A percentile compares a stretch with the other conserved stretches of the same genome.
Evolutionary conservation across 2,888 invertebrate species (phyloP).

Genomic region (Dromius quadrimaculatus): DNA sequence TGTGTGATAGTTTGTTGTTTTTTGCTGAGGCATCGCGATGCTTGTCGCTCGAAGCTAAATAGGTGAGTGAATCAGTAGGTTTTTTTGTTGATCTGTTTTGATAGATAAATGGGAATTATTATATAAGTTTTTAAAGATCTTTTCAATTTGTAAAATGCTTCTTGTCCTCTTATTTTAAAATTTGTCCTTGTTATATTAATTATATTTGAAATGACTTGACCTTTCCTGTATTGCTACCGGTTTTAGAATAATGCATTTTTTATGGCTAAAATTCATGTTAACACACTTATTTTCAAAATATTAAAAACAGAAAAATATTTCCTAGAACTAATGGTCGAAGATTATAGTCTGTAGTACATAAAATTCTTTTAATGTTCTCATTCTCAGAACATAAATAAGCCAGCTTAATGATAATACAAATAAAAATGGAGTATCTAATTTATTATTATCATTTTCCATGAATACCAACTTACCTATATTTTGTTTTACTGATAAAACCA

Average conservation of each 20-base stretch:
- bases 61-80: slow-evolving; percentile 25
- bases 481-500: too few relatives aligned
- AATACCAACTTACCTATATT: too few relatives aligned
- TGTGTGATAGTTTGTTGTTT: slow-evolving; percentile 42
- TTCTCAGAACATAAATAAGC: too few relatives aligned
- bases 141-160: slow-evolving; percentile 3
- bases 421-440: too few relatives aligned
- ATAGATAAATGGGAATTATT: neutral
- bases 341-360: too few relatives aligned
- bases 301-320: too few relatives aligned
- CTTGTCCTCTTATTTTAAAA: slow-evolving; percentile 13
- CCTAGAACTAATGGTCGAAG: too few relatives aligned
- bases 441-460: too few relatives aligned
- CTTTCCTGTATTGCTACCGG: slow-evolving; percentile 14
- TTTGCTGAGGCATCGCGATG: slow-evolving; percentile 7
- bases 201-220: slow-evolving; percentile 38
- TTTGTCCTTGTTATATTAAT: slow-evolving; percentile 34
- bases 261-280: neutral
- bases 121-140: neutral
- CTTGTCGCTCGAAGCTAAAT: slow-evolving; percentile 24
- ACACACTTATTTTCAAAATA: neutral
- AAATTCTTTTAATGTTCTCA: too few relatives aligned
- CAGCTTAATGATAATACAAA: too few relatives aligned
- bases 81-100: slow-evolving; percentile 1
- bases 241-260: slow-evolving; percentile 18